Percentiles rank a stretch among this genome's conserved stretches.
Conservation (phyloP, 2,797 vertebrate genomes). For the Graptemys geographica region DNA sequence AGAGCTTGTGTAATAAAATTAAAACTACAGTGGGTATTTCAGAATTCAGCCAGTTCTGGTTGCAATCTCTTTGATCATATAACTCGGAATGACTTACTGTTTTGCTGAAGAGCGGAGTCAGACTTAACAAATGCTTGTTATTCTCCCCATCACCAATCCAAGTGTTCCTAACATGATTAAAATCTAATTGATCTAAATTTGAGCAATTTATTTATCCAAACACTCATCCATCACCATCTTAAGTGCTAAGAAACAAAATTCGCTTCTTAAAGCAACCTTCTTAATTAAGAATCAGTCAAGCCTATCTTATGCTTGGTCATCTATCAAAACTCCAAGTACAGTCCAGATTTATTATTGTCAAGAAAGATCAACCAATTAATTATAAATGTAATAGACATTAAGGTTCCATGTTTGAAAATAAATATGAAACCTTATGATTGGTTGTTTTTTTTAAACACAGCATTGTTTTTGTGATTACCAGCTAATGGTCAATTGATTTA, state of each 20-base stretch:
- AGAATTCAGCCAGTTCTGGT: constrained; percentile 1
- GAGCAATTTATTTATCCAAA: constrained; percentile 20
- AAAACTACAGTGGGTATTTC: background rate
- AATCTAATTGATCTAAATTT: constrained; percentile 43
- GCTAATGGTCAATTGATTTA: background rate
- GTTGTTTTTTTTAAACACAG: background rate
- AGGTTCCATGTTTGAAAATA: background rate
- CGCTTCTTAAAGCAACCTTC: constrained; percentile 1
- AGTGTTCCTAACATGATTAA: constrained; percentile 15
- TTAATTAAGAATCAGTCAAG: constrained; percentile 51
- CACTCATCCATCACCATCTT: constrained; percentile 11
- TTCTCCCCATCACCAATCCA: background rate
- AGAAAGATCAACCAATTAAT: constrained; percentile 19
- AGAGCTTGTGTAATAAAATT: background rate
- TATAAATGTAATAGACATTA: constrained; percentile 3
- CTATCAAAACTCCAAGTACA: background rate
- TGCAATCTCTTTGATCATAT: background rate
- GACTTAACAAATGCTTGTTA: background rate
- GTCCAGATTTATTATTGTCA: background rate
- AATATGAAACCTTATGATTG: background rate
- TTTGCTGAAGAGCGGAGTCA: constrained; percentile 5
- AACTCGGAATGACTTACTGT: background rate
- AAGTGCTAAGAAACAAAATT: constrained; percentile 29
- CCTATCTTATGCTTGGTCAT: background rate
- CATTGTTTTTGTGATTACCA: background rate